Evolutionary conservation across 2,113 vertebrate genomes (phyloP), one percentile per base, ranked within the genome.

Genomic region (Salvelinus alpinus): DNA sequence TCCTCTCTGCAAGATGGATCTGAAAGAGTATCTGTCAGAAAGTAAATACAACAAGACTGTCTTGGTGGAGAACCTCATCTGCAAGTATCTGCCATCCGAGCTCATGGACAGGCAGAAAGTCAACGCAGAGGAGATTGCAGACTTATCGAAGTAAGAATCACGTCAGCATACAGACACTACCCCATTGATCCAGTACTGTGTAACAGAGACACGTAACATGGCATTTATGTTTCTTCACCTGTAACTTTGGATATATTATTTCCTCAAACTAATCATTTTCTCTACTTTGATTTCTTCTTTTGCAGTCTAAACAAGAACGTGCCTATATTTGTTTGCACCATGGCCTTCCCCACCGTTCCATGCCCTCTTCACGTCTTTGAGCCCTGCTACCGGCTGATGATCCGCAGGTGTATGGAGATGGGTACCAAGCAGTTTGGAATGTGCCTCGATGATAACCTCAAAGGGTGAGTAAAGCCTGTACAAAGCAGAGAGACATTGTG

Each of bases 321-420:
- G 90, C 97, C 97, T 88, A 96, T 98, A 89, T 98, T 98, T 5
- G 95, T 97, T 73, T 98, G 96, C 76, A 96, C 96, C 79, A 95
- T 97, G 95, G 95, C 96, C 86, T 98, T 98, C 89, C 96, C 97
- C 82, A 96, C 96, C 0, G 94, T 98, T 73, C 94, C 96, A 2
- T 98, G 96, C 78, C 96, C 94, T 0, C 95, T 97, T 81, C 96
- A 97, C 14, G 93, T 97, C 83, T 98, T 96, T 64, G 97, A 98
- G 88, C 96, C 97, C 27, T 94, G 94, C 73, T 98, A 97, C 84
- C 88, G 94, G 20, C 94, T 98, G 70, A 97, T 96, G 96, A 95
- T 97, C 82, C 94, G 95, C 88, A 92, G 96, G 80, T 96, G 95
- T 85, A 95, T 97, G 92, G 96, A 98, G 90, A 96, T 95, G 0